Conservation (phyloP, 2,797 vertebrate genomes). For the Microhierax caerulescens region DNA sequence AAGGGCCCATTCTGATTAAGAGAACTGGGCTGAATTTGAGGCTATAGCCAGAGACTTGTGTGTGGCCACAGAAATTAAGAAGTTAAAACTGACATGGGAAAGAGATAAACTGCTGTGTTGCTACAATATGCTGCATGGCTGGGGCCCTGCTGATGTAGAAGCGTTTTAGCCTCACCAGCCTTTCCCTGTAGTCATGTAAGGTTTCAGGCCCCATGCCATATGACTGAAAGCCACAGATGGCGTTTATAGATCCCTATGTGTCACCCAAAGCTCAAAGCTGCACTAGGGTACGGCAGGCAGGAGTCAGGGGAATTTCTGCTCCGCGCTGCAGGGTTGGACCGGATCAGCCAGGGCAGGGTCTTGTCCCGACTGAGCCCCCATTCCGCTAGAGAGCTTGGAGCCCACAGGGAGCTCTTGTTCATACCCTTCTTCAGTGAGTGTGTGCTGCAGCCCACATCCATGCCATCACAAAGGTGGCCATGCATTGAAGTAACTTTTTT, state of each 20-base stretch:
- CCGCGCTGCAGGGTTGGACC: accelerated
- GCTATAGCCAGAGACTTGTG: neutral
- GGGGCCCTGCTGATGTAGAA: neutral
- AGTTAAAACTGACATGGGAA: too few species aligned
- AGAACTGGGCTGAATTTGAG: neutral
- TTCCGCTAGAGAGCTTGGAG: neutral
- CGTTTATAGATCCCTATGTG: neutral
- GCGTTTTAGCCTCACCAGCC: neutral
- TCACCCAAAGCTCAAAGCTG: neutral
- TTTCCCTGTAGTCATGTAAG: neutral
- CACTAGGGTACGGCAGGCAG: neutral
- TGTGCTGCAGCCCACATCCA: neutral
- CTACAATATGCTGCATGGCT: too few species aligned
- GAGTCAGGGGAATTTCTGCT: neutral
- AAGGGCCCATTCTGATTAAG: neutral
- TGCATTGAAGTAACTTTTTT: neutral
- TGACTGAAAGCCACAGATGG: neutral
- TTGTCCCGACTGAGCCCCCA: neutral
- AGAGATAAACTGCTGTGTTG: too few species aligned
- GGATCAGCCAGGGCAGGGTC: neutral
- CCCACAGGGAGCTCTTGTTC: neutral
- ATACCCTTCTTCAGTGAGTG: neutral
- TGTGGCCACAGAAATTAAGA: too few species aligned
- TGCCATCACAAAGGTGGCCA: neutral
- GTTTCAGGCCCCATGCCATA: neutral